Evolutionary conservation across 2,797 vertebrate species (phyloP).

Genomic region (Helicolenus hilgendorfi): DNA sequence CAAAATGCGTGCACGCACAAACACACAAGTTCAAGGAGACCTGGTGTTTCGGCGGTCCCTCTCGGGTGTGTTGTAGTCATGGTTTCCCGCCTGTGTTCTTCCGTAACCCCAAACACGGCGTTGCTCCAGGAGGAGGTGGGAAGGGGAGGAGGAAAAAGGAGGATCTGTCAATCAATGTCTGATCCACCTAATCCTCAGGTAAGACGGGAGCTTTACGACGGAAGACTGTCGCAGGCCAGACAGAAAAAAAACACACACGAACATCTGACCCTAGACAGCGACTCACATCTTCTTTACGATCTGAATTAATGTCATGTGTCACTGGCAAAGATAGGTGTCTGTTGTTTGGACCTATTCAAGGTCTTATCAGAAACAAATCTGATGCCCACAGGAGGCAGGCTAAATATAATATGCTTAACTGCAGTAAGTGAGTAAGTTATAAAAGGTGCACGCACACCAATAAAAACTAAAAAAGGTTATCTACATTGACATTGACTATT

Average conservation of each 20-base stretch:
- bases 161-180: constrained; percentile 85
- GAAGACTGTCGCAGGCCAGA: constrained; percentile 74
- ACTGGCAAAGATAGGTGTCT: background rate
- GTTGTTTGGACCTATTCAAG: background rate
- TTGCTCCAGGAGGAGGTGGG: constrained; percentile 26
- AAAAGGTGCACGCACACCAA: background rate
- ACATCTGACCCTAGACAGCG: constrained; percentile 59
- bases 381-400: background rate
- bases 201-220: constrained; percentile 84
- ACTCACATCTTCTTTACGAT: constrained; percentile 46
- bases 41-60: constrained; percentile 60
- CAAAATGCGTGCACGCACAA: background rate
- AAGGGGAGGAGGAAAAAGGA: constrained; percentile 30
- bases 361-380: constrained; percentile 10
- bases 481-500: background rate
- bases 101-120: constrained; percentile 74
- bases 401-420: background rate
- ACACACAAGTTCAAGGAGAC: constrained; percentile 36
- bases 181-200: constrained; percentile 89
- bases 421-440: background rate
- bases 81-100: constrained; percentile 73
- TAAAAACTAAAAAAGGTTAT: background rate
- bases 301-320: constrained; percentile 48
- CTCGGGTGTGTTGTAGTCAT: constrained; percentile 55
- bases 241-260: constrained; percentile 33